phyloP scores from a whole-genome alignment of 2,113 vertebrate species.

The Hydrolagus affinis region DNA sequence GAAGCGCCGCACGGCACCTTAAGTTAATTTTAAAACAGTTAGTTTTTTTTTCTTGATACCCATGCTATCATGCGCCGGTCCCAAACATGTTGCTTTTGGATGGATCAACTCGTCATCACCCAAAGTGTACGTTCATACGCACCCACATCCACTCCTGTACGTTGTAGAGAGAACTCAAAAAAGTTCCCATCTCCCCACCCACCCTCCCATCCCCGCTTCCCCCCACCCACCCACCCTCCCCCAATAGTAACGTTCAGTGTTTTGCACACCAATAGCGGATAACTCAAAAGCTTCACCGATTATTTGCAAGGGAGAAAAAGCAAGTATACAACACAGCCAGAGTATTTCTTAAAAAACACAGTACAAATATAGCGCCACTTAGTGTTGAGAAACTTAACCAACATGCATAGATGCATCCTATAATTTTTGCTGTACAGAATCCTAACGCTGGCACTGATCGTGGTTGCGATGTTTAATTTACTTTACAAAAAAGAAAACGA shows the following conservation, averaged over 20 bases:
- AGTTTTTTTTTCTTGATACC: conserved; percentile 54
- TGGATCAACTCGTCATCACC: conserved; percentile 46
- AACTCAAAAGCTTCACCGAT: conserved; percentile 55
- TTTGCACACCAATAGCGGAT: conserved; percentile 53
- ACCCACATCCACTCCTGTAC: conserved; percentile 67
- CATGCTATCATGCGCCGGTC: conserved; percentile 75
- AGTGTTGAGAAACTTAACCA: conserved; percentile 69
- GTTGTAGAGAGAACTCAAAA: conserved; percentile 56
- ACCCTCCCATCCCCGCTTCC: too few relatives aligned
- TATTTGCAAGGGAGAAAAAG: conserved; percentile 61
- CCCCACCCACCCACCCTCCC: conserved; percentile 38
- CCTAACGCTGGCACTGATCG: conserved; percentile 49
- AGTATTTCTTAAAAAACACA: conserved; percentile 57
- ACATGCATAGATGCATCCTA: conserved; percentile 74
- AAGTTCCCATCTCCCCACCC: too few relatives aligned
- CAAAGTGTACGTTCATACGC: conserved; percentile 76
- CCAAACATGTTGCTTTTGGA: conserved; percentile 63
- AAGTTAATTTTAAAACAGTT: conserved; percentile 56
- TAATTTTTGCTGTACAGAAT: conserved; percentile 65
- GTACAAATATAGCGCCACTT: conserved; percentile 73
- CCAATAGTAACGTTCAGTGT: conserved; percentile 54
- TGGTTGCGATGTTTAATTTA: conserved; percentile 39
- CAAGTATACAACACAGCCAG: conserved; percentile 68
- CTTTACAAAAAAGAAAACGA: conserved; percentile 41
- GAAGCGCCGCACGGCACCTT: conserved; percentile 60